phyloP scores from a whole-genome alignment of 2,888 invertebrate genomes.

The Venustoraphidia nigricollis region DNA sequence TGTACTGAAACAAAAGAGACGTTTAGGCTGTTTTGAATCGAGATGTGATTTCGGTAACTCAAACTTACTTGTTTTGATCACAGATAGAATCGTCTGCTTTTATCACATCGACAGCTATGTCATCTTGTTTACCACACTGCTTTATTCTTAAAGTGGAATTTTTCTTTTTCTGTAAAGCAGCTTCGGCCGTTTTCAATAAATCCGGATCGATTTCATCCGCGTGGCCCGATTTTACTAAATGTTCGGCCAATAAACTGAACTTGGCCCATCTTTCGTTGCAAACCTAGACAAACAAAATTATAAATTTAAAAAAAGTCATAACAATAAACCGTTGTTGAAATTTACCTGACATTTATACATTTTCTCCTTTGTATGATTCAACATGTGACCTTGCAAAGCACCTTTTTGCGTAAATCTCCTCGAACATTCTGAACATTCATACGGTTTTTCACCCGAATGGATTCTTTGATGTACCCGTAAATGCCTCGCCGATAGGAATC shows the following conservation, averaged over 20 bases:
- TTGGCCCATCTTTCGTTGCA: constrained; percentile 7
- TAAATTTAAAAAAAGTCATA: neutral
- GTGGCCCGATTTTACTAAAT: constrained; percentile 8
- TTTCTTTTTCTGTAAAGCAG: neutral
- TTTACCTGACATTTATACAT: constrained; percentile 8
- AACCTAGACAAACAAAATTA: constrained; percentile 3
- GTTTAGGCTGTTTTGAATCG: neutral
- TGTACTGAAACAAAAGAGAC: too few species aligned
- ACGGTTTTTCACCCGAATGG: constrained; percentile 14
- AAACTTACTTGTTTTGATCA: too few species aligned
- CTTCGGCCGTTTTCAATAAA: neutral
- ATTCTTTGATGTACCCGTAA: constrained; percentile 15
- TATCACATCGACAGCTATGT: too few species aligned
- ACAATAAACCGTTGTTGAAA: neutral
- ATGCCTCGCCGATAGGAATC: constrained; percentile 16
- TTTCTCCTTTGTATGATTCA: constrained; percentile 8
- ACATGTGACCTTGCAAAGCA: constrained; percentile 13
- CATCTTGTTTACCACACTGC: too few species aligned
- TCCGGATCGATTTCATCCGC: constrained; percentile 1
- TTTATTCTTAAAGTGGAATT: too few species aligned
- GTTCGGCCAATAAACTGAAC: constrained; percentile 6
- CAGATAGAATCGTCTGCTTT: too few species aligned
- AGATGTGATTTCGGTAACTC: too few species aligned
- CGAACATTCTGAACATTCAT: constrained; percentile 14
- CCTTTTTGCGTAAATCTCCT: constrained; percentile 12